Evolutionary conservation across 2,888 invertebrate genomes (phyloP).

Genomic region (Ophion slaviceki): DNA sequence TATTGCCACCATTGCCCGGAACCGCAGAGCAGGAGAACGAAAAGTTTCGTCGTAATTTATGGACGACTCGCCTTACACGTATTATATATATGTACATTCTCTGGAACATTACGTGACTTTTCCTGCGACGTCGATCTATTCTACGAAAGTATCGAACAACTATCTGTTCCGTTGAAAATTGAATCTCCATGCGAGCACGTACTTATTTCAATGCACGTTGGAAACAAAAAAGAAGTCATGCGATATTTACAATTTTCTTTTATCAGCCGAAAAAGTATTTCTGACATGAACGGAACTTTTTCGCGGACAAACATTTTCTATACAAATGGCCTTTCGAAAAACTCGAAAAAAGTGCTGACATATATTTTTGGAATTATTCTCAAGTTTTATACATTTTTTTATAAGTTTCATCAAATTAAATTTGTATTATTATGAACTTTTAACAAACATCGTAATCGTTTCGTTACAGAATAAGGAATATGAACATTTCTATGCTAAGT

Average conservation of each 20-base stretch:
- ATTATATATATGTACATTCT: not conserved
- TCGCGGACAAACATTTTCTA: too few species aligned
- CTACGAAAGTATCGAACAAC: not conserved
- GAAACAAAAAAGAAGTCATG: not conserved
- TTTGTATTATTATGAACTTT: too few species aligned
- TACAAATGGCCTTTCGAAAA: too few species aligned
- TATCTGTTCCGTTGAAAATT: not conserved
- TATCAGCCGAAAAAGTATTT: not conserved
- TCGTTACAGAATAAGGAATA: too few species aligned
- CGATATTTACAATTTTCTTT: too few species aligned
- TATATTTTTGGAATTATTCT: too few species aligned
- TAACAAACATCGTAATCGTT: too few species aligned
- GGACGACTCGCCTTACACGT: not conserved
- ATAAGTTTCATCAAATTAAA: too few species aligned
- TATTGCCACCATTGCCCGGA: conserved; percentile 23
- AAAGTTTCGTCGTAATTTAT: conserved; percentile 45
- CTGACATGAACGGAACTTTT: not conserved
- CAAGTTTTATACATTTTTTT: too few species aligned
- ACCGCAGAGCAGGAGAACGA: conserved; percentile 20
- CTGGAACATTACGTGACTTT: conserved; percentile 16
- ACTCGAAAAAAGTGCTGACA: too few species aligned
- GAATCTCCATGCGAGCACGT: not conserved
- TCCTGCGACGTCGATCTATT: conserved; percentile 6
- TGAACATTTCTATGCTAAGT: too few species aligned
- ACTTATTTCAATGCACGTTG: not conserved